These are phyloP conservation scores for Unio delphinus DNA, from an alignment of 2,888 invertebrate species.

Conservation along the genomic window DNA sequence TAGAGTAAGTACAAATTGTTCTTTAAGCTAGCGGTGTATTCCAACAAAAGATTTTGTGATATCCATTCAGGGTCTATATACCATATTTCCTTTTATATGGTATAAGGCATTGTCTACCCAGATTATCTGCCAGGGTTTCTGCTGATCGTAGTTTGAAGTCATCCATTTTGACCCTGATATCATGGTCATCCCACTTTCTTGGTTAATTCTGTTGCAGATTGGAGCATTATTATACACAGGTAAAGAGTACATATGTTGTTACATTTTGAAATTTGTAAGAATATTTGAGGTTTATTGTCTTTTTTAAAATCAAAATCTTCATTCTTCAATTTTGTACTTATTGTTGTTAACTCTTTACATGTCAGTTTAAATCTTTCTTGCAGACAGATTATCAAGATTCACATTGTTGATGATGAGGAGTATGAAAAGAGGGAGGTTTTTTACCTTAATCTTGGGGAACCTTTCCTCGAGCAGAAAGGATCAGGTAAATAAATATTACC, in stretches of 20 bases:
- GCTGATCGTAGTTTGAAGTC: too few relatives aligned
- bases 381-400: conserved; percentile 89
- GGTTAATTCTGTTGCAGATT: too few relatives aligned
- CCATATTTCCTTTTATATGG: too few relatives aligned
- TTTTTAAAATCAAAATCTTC: neutral
- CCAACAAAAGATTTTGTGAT: too few relatives aligned
- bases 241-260: neutral
- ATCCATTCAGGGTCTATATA: too few relatives aligned
- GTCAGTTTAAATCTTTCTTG: conserved; percentile 69
- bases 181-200: too few relatives aligned
- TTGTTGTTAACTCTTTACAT: conserved; percentile 5
- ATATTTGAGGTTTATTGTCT: neutral
- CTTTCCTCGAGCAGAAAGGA: conserved; percentile 71
- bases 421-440: conserved; percentile 97
- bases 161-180: too few relatives aligned
- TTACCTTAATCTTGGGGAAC: conserved; percentile 92
- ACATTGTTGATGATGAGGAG: conserved; percentile 96
- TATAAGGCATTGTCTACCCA: too few relatives aligned
- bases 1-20: too few relatives aligned
- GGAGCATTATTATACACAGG: too few relatives aligned
- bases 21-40: too few relatives aligned
- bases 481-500: conserved; percentile 43
- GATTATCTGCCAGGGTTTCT: too few relatives aligned
- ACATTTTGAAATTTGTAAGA: neutral
- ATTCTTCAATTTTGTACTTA: neutral